Base-by-base conservation (phyloP, 2,797 vertebrate species). In the Rhodeus uyekii region DNA sequence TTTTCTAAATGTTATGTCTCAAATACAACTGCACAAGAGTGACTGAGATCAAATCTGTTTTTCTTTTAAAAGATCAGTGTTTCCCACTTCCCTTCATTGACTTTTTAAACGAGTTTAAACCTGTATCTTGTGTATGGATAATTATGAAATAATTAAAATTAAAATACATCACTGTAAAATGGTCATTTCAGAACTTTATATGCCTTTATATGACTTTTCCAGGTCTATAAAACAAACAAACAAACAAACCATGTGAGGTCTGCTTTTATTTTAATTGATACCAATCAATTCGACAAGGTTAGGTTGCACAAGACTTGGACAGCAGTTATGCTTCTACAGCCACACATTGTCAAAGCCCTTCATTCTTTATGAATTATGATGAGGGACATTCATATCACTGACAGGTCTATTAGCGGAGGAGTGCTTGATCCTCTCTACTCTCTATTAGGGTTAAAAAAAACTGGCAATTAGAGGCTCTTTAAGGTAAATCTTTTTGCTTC, bases 371-470 rank as follows among this genome's bases (percentile, higher is more conserved):
- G 89, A 77, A 61, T 67, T 83, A 86, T 83, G 88, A 84, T 76
- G 86, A 88, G 88, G 85, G 83, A 76, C 89, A 91, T 92, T 89
- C 86, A 86, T 93, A 91, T 90, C 89, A 86, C 81, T 90, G 91
- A 91, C 88, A 89, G 85, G 75, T 85, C 84, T 89, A 92, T 92
- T 93, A 93, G 90, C 85, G 81, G 72, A 86, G 89, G 89, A 85
- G 89, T 53, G 84, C 73, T 81, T 77, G 80, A 88, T 92, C 88
- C 80, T 86, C 90, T 93, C 90, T 93, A 90, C 82, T 60, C 85
- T 85, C 89, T 88, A 90, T 92, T 92, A 92, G 78, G 83, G 89
- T 87, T 16, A 90, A 92, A 76, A 92, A 92, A 92, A 65, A 2
- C 50, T 83, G 87, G 50, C 90, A 87, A 88, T 93, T 89, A 91